Conservation (phyloP, 2,888 invertebrate genomes). For the Cetonia aurata region DNA sequence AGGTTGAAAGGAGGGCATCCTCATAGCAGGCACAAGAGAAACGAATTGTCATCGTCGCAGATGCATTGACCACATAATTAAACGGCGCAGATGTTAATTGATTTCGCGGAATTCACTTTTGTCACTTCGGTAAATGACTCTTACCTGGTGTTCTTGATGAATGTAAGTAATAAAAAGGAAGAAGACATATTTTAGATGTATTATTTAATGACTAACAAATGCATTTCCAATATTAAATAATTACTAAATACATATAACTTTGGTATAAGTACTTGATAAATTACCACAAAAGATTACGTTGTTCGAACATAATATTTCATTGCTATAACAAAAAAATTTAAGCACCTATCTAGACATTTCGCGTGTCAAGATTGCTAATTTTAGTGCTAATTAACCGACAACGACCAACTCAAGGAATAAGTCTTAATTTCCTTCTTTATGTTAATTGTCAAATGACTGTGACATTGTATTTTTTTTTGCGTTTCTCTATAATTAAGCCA, state of each 20-base stretch:
- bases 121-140: neutral
- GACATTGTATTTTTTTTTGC: slow-evolving; percentile 9
- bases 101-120: neutral
- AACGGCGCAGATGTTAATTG: slow-evolving; percentile 12
- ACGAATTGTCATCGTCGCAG: slow-evolving; percentile 13
- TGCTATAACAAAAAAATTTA: no score
- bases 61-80: slow-evolving; percentile 29
- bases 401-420: slow-evolving; percentile 5
- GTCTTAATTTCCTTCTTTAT: slow-evolving; percentile 14
- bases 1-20: slow-evolving; percentile 12
- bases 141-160: neutral
- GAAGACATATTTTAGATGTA: no score
- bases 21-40: slow-evolving; percentile 4
- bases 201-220: no score
- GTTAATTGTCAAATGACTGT: slow-evolving; percentile 14
- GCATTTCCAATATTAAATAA: no score
- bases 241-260: no score
- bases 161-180: neutral
- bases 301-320: no score
- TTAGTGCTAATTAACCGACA: slow-evolving; percentile 17
- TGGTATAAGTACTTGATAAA: no score
- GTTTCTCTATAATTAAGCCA: slow-evolving; percentile 4
- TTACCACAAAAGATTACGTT: no score
- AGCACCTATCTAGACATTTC: slow-evolving; percentile 4
- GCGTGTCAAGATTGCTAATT: slow-evolving; percentile 1